These are phyloP conservation scores for Calcarius ornatus DNA, from an alignment of 2,113 vertebrate species.

Conservation along the genomic window DNA sequence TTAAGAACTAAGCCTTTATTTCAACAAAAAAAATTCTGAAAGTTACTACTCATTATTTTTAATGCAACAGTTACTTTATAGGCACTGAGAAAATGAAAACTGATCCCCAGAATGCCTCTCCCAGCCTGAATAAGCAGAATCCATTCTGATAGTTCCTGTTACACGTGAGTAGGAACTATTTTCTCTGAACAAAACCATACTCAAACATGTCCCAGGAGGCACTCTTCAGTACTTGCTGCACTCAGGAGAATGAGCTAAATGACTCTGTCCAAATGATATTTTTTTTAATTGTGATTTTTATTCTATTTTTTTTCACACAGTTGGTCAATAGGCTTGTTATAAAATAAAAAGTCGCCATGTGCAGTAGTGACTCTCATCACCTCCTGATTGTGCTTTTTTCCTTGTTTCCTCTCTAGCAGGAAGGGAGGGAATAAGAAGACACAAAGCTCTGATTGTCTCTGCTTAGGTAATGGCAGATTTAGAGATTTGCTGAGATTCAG, in stretches of 20 bases:
- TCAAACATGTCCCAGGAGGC: not conserved
- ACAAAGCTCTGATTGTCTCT: not conserved
- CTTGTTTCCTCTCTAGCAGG: not conserved
- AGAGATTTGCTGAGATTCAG: not conserved
- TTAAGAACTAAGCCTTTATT: not conserved
- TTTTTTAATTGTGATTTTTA: not conserved
- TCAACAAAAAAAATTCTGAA: not conserved
- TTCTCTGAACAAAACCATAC: not conserved
- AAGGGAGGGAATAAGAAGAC: not conserved
- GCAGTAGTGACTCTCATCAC: not conserved
- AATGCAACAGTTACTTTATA: not conserved
- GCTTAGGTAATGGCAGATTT: not conserved
- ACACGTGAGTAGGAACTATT: not conserved
- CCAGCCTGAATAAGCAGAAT: not conserved
- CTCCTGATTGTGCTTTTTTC: not conserved
- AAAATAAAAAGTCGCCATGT: not conserved
- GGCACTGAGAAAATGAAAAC: not conserved
- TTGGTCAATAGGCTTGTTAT: not conserved
- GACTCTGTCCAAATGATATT: not conserved
- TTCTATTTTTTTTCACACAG: not conserved
- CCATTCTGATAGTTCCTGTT: not conserved
- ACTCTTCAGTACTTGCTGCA: not conserved
- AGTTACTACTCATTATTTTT: not conserved
- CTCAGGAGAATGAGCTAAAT: not conserved
- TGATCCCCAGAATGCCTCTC: not conserved